phyloP scores from a whole-genome alignment of 2,797 vertebrate genomes.

The Sphenopsis melanotis region DNA sequence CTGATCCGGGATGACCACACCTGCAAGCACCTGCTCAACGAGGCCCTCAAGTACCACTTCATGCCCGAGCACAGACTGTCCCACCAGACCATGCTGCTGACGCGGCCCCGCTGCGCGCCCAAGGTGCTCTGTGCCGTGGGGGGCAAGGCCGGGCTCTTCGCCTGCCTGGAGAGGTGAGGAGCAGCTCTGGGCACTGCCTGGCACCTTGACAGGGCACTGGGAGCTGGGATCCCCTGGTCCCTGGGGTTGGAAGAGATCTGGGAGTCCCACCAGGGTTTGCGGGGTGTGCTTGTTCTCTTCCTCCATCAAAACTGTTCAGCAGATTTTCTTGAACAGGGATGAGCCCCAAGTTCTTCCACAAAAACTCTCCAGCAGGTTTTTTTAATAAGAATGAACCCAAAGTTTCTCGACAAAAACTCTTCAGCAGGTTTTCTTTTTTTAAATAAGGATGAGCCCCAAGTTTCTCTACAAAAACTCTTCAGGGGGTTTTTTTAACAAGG shows the following conservation, averaged over 20 bases:
- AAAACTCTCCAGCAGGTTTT: too few relatives aligned
- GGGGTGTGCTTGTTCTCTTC: background rate
- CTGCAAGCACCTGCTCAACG: conserved; percentile 96
- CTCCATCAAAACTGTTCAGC: rapidly evolving
- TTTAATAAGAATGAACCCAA: too few relatives aligned
- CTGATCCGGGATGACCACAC: conserved; percentile 96
- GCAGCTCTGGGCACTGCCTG: rapidly evolving
- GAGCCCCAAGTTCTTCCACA: too few relatives aligned
- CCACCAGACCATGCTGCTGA: conserved; percentile 92
- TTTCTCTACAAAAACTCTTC: too few relatives aligned
- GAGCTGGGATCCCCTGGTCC: background rate
- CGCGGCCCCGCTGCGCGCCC: conserved; percentile 91
- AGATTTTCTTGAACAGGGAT: background rate
- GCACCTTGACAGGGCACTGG: background rate
- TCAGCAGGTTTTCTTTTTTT: too few relatives aligned
- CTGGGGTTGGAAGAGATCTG: background rate
- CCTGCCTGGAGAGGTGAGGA: conserved; percentile 91
- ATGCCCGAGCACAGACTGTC: conserved; percentile 98
- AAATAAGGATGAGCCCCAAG: too few relatives aligned
- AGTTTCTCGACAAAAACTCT: too few relatives aligned
- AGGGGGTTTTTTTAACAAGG: too few relatives aligned
- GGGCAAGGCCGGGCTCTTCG: conserved; percentile 96
- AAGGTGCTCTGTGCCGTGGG: conserved; percentile 96
- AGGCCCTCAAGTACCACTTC: conserved; percentile 98
- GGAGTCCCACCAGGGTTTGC: background rate